phyloP scores from a whole-genome alignment of 2,888 invertebrate genomes.

The Lochmaea crataegi region DNA sequence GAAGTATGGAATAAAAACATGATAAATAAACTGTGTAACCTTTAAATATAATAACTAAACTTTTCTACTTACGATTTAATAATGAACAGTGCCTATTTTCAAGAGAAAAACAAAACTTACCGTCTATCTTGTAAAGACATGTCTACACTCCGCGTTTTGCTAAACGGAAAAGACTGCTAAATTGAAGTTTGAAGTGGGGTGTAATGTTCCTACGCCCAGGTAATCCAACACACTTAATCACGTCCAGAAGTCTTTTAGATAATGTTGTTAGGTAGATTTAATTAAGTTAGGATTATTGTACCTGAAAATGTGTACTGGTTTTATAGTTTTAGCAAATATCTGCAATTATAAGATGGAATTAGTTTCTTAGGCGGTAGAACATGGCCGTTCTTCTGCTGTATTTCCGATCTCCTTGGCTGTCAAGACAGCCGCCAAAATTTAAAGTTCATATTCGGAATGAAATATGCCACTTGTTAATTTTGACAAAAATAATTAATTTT shows the following conservation, averaged over 20 bases:
- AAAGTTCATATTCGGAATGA: constrained; percentile 44
- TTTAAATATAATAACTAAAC: constrained; percentile 26
- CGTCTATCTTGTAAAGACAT: constrained; percentile 86
- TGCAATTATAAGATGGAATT: constrained; percentile 36
- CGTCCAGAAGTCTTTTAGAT: constrained; percentile 3
- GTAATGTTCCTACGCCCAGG: constrained; percentile 65
- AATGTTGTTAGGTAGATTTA: not conserved
- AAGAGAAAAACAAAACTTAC: constrained; percentile 71
- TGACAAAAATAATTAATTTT: constrained; percentile 41
- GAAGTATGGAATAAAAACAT: constrained; percentile 48
- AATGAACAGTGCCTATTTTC: constrained; percentile 42
- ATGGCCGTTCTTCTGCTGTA: constrained; percentile 44
- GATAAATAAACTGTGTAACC: constrained; percentile 30
- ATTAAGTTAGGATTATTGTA: constrained; percentile 18
- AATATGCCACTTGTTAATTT: constrained; percentile 47
- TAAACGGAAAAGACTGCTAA: constrained; percentile 74
- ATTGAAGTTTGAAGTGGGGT: constrained; percentile 56
- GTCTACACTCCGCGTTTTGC: constrained; percentile 79
- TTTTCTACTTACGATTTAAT: constrained; percentile 41
- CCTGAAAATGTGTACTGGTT: constrained; percentile 30
- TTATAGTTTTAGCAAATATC: constrained; percentile 13
- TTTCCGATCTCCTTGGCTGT: constrained; percentile 50
- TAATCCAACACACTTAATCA: constrained; percentile 14
- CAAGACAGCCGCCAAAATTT: constrained; percentile 52
- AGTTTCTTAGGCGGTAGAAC: constrained; percentile 49